Evolutionary conservation across 2,888 invertebrate species (phyloP).

Genomic region (Harpagoxenus sublaevis): DNA sequence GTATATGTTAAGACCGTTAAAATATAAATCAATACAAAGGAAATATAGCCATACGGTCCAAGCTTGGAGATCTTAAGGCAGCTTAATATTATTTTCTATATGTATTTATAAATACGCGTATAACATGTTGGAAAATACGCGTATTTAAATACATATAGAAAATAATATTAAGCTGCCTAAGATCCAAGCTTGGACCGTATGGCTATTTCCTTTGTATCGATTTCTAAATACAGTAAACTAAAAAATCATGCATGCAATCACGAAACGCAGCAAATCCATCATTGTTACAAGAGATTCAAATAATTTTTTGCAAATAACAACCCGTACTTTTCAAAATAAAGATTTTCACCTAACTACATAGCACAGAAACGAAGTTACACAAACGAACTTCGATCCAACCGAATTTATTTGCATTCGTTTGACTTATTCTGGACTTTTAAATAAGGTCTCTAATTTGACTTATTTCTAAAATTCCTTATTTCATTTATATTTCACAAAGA

Average conservation of each 20-base stretch:
- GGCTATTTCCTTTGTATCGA: no score
- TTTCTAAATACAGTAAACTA: background rate
- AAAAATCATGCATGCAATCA: background rate
- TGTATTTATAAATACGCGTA: no score
- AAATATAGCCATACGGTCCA: no score
- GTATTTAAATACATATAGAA: no score
- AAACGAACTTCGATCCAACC: background rate
- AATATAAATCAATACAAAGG: no score
- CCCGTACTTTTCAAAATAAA: background rate
- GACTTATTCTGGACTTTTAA: background rate
- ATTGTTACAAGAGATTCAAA: background rate
- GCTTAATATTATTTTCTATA: no score
- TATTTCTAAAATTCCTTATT: background rate
- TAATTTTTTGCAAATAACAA: background rate
- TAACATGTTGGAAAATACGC: no score
- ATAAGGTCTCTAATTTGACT: background rate
- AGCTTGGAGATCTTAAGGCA: no score
- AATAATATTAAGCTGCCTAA: no score
- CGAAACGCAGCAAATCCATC: background rate
- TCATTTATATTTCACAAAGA: background rate
- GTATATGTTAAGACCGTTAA: no score
- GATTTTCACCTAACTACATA: background rate
- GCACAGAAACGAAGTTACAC: background rate
- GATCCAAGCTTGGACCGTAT: no score
- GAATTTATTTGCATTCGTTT: conserved; percentile 2